Evolutionary conservation across 2,888 invertebrate genomes (phyloP), one percentile per base, ranked within the genome.

Genomic region (Phortica magna): DNA sequence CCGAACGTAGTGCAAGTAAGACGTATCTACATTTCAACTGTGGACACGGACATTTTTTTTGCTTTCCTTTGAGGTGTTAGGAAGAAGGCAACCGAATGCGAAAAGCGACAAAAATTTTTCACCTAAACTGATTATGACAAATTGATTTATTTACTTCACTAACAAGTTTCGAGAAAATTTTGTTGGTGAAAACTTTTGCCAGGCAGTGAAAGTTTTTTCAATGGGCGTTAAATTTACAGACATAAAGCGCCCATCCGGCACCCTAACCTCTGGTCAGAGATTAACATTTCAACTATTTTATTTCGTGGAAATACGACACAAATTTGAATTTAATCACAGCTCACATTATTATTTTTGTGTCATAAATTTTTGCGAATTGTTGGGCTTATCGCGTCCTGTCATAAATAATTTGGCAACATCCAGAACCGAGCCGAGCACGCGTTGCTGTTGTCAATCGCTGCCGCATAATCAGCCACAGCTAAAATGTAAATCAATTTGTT

Each of bases 111-210:
- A 17, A 17, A 88, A 83, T 89, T 89, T 89, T 82, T 81, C 84
- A 89, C 85, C 85, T 86, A 82, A 88, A 83, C 89, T 89, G 89
- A 89, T 88, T 88, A 88, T 89, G 89, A 89, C 88, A 89, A 88
- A 88, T 88, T 88, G 88, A 89, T 88, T 88, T 89, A 89, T 88
- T 89, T 88, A 89, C 87, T 87, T 88, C 82, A 83, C 89, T 84
- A 89, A 88, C 88, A 89, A 88, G 84, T 89, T 89, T 82, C 80
- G 81, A 85, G 81, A 81, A 88, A 86, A 85, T 74, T 85, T 80
- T 80, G 53, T 74, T 78, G 84, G 77, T 14, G 22, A 73, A 68
- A 68, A 17, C n/a, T 17, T 68, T 68, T 68, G 68, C 41, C 82
- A 79, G 76, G 80, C 80, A 71, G 79, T 79, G 83, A 76, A 79